phyloP scores from a whole-genome alignment of 2,888 invertebrate species.

The Metellina segmentata region DNA sequence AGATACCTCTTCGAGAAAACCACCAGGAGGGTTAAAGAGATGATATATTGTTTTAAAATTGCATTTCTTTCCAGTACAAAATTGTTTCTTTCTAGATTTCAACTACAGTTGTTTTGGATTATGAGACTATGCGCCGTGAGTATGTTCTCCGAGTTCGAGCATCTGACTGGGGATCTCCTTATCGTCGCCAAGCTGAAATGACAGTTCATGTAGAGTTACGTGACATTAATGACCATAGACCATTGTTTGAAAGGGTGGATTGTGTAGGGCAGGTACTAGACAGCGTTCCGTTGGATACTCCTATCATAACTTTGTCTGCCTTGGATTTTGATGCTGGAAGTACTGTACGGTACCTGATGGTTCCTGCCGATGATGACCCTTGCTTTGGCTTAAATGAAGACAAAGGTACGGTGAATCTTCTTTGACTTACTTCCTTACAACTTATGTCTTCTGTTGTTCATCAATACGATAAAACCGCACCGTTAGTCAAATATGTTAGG shows the following conservation, averaged over 20 bases:
- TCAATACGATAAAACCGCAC: too few species aligned
- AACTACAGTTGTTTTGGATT: constrained; percentile 91
- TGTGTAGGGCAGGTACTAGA: constrained; percentile 92
- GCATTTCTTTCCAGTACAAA: not conserved
- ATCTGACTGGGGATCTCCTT: constrained; percentile 97
- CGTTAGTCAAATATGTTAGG: too few species aligned
- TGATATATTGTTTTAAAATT: not conserved
- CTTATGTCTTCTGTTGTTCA: too few species aligned
- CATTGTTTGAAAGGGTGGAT: constrained; percentile 87
- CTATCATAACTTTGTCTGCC: constrained; percentile 93
- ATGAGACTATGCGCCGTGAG: constrained; percentile 91
- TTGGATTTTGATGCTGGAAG: constrained; percentile 96
- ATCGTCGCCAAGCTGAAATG: constrained; percentile 92
- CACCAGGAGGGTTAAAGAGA: too few species aligned
- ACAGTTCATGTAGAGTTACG: constrained; percentile 89
- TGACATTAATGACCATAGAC: constrained; percentile 96
- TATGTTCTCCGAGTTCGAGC: constrained; percentile 92
- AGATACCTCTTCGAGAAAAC: too few species aligned
- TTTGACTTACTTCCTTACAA: too few species aligned
- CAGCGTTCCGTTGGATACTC: constrained; percentile 88
- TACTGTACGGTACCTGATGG: constrained; percentile 92
- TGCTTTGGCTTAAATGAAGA: constrained; percentile 85
- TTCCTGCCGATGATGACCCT: constrained; percentile 93
- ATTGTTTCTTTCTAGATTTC: constrained; percentile 83
- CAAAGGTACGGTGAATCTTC: constrained; percentile 34